Percentiles rank a stretch among this genome's conserved stretches.
Conservation (phyloP, 2,888 invertebrate genomes). For the Trichacis sp. region DNA sequence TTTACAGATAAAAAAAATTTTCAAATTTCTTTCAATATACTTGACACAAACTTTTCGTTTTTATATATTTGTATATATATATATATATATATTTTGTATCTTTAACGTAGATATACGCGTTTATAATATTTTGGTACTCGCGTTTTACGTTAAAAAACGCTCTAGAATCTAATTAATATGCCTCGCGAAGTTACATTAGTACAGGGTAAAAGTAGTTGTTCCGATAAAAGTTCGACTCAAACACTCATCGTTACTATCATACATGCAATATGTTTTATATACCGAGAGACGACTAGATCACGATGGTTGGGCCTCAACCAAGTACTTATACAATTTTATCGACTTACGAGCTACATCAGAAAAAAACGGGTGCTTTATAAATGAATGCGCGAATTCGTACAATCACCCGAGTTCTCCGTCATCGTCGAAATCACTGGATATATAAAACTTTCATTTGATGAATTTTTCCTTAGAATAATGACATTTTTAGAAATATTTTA, state of each 20-base stretch:
- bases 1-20: no score
- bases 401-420: no score
- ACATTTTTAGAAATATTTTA: no score
- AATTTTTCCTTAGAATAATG: no score
- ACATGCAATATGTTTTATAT: constrained; percentile 39
- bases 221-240: not conserved
- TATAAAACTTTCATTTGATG: no score
- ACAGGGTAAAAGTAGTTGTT: not conserved
- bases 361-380: no score
- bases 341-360: constrained; percentile 48
- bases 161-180: constrained; percentile 3
- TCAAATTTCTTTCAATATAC: not conserved
- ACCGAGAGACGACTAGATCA: constrained; percentile 66
- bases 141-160: constrained; percentile 2
- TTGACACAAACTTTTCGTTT: no score
- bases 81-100: no score
- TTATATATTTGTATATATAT: not conserved
- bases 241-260: constrained; percentile 10
- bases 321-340: constrained; percentile 62
- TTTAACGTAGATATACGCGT: constrained; percentile 4
- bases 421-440: not conserved
- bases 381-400: no score
- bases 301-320: constrained; percentile 61
- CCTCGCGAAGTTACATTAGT: not conserved
- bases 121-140: constrained; percentile 1